A percentile compares a stretch with the other conserved stretches of the same genome.
These are phyloP conservation scores for Neopelma chrysocephalum DNA, from an alignment of 2,797 vertebrate species.

Conservation along the genomic window DNA sequence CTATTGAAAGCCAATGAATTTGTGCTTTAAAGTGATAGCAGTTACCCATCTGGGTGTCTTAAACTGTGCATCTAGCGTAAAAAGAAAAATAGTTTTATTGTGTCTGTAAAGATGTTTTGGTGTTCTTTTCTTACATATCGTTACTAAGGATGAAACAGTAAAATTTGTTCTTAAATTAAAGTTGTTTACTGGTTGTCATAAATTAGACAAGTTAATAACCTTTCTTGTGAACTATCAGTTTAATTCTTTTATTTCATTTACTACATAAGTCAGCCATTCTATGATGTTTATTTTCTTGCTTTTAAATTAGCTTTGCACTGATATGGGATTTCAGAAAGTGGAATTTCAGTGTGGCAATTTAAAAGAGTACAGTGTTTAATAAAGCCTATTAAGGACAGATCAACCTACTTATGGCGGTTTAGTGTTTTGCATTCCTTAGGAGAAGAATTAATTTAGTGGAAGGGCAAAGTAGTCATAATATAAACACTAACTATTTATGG, in stretches of 20 bases:
- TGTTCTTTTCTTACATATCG: background rate
- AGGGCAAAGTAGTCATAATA: background rate
- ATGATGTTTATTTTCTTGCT: background rate
- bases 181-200: background rate
- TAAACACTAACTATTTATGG: background rate
- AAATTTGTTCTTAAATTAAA: background rate
- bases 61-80: background rate
- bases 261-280: background rate
- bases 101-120: background rate
- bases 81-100: background rate
- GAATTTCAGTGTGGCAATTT: background rate
- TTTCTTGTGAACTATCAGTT: background rate
- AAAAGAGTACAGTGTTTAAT: background rate
- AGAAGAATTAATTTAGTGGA: conserved; percentile 21
- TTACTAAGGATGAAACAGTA: background rate
- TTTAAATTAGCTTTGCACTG: background rate
- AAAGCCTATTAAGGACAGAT: conserved; percentile 29
- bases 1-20: background rate
- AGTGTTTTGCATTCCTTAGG: conserved; percentile 20
- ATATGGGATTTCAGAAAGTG: background rate
- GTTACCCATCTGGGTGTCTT: background rate
- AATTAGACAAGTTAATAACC: background rate
- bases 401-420: background rate
- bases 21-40: background rate
- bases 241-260: background rate